These are phyloP conservation scores for Plecotus auritus DNA, from an alignment of 2,113 vertebrate genomes.

Conservation along the genomic window DNA sequence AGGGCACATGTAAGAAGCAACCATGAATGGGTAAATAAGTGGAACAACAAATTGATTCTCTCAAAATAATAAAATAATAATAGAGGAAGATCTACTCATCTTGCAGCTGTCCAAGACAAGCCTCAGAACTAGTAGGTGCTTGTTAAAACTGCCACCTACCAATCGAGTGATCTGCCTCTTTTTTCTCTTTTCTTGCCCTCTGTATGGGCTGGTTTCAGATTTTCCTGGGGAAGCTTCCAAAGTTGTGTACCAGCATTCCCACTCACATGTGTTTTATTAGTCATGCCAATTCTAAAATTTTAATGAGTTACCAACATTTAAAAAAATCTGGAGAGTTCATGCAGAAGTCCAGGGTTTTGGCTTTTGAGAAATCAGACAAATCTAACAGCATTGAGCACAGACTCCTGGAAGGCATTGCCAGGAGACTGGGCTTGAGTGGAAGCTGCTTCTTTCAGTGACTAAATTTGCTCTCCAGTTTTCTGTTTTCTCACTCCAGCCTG, in stretches of 20 bases:
- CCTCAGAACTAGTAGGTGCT: neutral
- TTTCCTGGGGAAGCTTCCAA: neutral
- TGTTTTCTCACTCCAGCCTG: neutral
- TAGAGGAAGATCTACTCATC: neutral
- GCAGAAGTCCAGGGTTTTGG: neutral
- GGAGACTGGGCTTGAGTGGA: neutral
- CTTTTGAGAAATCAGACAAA: neutral
- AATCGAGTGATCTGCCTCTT: neutral
- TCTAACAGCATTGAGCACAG: neutral
- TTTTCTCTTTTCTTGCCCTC: neutral
- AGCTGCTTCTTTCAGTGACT: neutral
- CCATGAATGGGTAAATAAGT: neutral
- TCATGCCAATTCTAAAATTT: neutral
- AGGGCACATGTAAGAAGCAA: neutral
- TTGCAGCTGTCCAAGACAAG: neutral
- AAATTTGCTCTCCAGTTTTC: neutral
- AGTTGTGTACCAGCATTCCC: neutral
- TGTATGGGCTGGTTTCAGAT: neutral
- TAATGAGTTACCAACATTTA: neutral
- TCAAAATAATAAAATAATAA: neutral
- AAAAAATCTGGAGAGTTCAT: neutral
- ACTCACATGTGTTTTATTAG: neutral
- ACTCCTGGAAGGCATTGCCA: neutral
- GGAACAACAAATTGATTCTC: neutral
- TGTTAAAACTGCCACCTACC: neutral